A percentile compares a stretch with the other conserved stretches of the same genome.
Conservation (phyloP, 1,140 invertebrate species). For the Neoseiulus cucumeris region DNA sequence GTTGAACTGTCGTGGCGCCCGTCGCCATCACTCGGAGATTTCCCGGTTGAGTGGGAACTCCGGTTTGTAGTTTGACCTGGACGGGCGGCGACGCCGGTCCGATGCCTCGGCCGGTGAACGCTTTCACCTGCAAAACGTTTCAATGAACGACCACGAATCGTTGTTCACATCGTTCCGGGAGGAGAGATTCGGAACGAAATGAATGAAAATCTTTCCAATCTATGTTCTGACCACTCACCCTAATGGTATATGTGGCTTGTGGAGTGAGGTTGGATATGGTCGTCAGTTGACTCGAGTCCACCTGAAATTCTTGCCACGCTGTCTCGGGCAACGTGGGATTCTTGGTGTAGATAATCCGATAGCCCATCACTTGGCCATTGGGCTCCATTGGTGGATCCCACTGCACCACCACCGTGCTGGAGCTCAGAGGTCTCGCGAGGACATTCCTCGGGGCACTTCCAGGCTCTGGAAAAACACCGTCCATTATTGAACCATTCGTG, state of each 20-base stretch:
- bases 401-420: slow-evolving; percentile 82
- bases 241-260: slow-evolving; percentile 71
- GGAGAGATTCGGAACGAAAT: background rate
- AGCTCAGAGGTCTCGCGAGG: slow-evolving; percentile 71
- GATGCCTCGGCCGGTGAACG: slow-evolving; percentile 68
- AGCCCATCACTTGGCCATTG: slow-evolving; percentile 88
- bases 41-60: slow-evolving; percentile 83
- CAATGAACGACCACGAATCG: background rate
- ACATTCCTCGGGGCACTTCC: slow-evolving; percentile 82
- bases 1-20: slow-evolving; percentile 50
- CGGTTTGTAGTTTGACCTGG: slow-evolving; percentile 88
- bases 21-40: slow-evolving; percentile 48
- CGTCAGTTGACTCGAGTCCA: slow-evolving; percentile 76
- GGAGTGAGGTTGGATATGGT: slow-evolving; percentile 74
- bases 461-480: slow-evolving; percentile 49
- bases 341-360: slow-evolving; percentile 90
- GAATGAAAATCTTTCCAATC: background rate
- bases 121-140: slow-evolving; percentile 39
- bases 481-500: too few species aligned
- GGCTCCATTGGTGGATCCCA: slow-evolving; percentile 93
- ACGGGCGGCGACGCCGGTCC: slow-evolving; percentile 73
- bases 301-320: slow-evolving; percentile 73
- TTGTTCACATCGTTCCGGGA: too few species aligned
- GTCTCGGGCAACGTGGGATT: slow-evolving; percentile 61
- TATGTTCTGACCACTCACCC: slow-evolving; percentile 28